Percentiles rank a stretch among this genome's conserved stretches.
phyloP scores from a whole-genome alignment of 2,797 vertebrate genomes.

The Phrynocephalus guinanensis region DNA sequence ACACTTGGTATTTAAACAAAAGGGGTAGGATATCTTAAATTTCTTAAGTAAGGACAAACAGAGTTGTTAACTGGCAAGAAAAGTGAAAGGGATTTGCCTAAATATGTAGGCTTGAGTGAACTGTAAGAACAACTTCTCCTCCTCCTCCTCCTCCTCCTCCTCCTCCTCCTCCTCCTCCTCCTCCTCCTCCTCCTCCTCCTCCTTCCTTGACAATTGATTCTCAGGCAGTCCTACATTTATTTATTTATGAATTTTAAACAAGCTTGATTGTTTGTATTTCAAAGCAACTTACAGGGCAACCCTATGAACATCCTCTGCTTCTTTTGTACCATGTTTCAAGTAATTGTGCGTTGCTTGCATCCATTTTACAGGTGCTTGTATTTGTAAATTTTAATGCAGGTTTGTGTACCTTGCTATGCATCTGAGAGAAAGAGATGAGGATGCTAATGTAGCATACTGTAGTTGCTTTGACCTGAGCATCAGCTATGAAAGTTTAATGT shows the following conservation, averaged over 20 bases:
- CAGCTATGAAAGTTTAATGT: conserved; percentile 54
- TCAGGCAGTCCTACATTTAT: conserved; percentile 46
- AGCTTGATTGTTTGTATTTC: neutral
- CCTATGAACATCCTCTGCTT: conserved; percentile 10
- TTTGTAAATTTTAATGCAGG: conserved; percentile 57
- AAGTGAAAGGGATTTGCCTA: conserved; percentile 56
- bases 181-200: too few relatives aligned
- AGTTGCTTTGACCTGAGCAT: conserved; percentile 48
- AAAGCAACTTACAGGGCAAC: conserved; percentile 37
- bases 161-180: too few relatives aligned
- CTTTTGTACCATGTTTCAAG: conserved; percentile 55
- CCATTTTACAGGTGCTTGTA: conserved; percentile 51
- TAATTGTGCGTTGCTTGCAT: conserved; percentile 20
- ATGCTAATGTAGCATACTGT: conserved; percentile 41
- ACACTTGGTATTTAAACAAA: conserved; percentile 65
- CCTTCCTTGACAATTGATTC: conserved; percentile 45
- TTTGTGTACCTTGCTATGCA: conserved; percentile 24
- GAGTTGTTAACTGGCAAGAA: conserved; percentile 49
- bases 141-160: neutral
- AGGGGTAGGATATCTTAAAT: conserved; percentile 76
- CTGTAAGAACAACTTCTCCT: neutral
- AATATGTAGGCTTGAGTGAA: conserved; percentile 47
- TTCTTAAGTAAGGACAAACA: conserved; percentile 66
- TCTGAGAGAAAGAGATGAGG: conserved; percentile 28
- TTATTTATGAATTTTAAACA: conserved; percentile 39